Base-by-base conservation (phyloP, 2,888 invertebrate genomes). In the Hololepta plana region DNA sequence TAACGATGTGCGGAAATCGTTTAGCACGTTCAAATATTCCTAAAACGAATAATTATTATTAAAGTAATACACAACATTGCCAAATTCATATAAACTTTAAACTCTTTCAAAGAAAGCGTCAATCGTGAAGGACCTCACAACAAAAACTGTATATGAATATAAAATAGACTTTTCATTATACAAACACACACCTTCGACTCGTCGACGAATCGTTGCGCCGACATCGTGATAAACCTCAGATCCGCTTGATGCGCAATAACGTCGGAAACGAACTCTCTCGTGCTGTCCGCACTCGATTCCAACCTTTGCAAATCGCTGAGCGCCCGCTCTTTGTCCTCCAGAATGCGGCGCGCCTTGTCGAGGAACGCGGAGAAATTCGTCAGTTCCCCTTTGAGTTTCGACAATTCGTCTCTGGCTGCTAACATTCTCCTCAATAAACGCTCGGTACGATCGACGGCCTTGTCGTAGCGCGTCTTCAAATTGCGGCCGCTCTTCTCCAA, bases 241-340 rank as follows among this genome's bases (percentile, higher is more conserved):
- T 95, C 95, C 1, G 90, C 95, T 52, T 93, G 91, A 48, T 93
- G 93, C 0, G 88, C 81, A 44, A 93, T 88, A 3, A 95, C 87
- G 53, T 90, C 90, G 35, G 79, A 80, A 15, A 88, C 80, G 51
- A 90, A 85, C 43, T 85, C 87, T 16, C 82, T 67, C 4, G 81
- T 77, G n/a, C 73, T 70, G 37, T 87, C 84, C 13, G 72, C 67
- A 45, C 75, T 76, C 6, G 64, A 64, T 21, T 70, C 62, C 12
- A 84, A 50, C 28, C 72, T 67, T 39, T 73, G 72, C 37, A 87
- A 52, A 45, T 82, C 76, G 6, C 80, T 75, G 4, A 88, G 53
- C 0, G 79, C 72, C 2, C 76, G 66, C 44, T 90, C 90, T 47
- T 84, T 84, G 36, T 87, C 87, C 47, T 85, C 82, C 6, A 90